Evolutionary conservation across 23 tunicate species (phyloP), one percentile per base, ranked within the genome.

Genomic region (Pegea sp.): DNA sequence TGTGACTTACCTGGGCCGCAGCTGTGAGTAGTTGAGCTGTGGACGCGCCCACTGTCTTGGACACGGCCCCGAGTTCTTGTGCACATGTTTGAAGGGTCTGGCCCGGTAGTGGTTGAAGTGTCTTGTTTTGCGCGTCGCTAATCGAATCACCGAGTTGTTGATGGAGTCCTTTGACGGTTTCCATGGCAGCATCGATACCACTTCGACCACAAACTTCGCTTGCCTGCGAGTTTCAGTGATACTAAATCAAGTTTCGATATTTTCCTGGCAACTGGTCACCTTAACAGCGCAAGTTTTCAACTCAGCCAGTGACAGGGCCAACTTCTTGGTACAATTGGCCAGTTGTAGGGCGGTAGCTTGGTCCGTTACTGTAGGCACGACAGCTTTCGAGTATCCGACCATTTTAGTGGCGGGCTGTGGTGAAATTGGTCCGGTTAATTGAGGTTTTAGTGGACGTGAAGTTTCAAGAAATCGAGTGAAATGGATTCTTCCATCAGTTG

Each of bases 351-450:
- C 90, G 1, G 99, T 64, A 5, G 99, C 56, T 64, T 78, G 90
- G 60, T 91, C 99, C 27, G 70, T 59, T 0, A 91, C 76, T 8
- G 93, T 91, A 32, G 99, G 99, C 38, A 78, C 93, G n/a, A 74
- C 92, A 4, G 99, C 81, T 58, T 91, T 91, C 20, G 99, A 91
- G 25, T 80, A 69, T n/a, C 75, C 90, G 11, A 91, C 93, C 78
- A 81, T 91, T 68, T 69, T 78, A 8, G 76, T 84, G 21, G 69
- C 99, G n/a, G 99, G 99, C 81, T 84, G 61, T 0, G 31, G 31
- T 31, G 46, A 38, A 8, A 38, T 8, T 8, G 16, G 11, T 38
- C 13, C 16, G 11, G 11, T 38, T 8, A 38, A 8, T 38, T 38
- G 11, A 38, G 11, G 46, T 38, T 38, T 38, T 38, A n/a, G n/a